Conservation (phyloP, 1,140 invertebrate genomes). For the Drosophila orosa region DNA sequence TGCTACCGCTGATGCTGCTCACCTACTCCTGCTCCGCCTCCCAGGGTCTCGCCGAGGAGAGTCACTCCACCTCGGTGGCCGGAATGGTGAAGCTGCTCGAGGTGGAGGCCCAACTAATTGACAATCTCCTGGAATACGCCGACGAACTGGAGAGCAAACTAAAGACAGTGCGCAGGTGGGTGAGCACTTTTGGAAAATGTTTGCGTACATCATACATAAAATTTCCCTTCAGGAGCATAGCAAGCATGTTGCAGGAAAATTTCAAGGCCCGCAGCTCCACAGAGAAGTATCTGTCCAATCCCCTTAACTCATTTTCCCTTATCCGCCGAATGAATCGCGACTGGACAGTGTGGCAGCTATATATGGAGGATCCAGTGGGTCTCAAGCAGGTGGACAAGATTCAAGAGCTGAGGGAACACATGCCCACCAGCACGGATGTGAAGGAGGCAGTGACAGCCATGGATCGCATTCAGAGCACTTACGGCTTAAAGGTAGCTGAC, state of each 20-base stretch:
- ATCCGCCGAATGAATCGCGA: constrained; percentile 73
- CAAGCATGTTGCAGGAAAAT: constrained; percentile 87
- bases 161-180: constrained; percentile 56
- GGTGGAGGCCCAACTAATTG: constrained; percentile 92
- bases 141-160: constrained; percentile 73
- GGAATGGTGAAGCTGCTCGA: constrained; percentile 95
- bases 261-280: constrained; percentile 90
- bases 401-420: constrained; percentile 88
- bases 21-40: background rate
- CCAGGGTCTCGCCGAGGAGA: constrained; percentile 38
- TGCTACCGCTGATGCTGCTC: constrained; percentile 13
- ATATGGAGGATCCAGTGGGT: constrained; percentile 59
- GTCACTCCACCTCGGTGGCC: constrained; percentile 89
- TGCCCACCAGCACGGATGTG: constrained; percentile 94
- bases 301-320: constrained; percentile 65
- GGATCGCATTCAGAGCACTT: constrained; percentile 96
- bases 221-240: constrained; percentile 26
- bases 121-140: constrained; percentile 92
- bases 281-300: constrained; percentile 77
- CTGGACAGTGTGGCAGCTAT: constrained; percentile 65
- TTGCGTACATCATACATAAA: background rate
- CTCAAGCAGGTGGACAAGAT: constrained; percentile 87
- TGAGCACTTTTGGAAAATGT: background rate
- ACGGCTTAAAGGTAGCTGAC: constrained; percentile 93
- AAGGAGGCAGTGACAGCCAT: constrained; percentile 96